phyloP scores from a whole-genome alignment of 1,140 invertebrate species.

The Temnothorax longispinosus region DNA sequence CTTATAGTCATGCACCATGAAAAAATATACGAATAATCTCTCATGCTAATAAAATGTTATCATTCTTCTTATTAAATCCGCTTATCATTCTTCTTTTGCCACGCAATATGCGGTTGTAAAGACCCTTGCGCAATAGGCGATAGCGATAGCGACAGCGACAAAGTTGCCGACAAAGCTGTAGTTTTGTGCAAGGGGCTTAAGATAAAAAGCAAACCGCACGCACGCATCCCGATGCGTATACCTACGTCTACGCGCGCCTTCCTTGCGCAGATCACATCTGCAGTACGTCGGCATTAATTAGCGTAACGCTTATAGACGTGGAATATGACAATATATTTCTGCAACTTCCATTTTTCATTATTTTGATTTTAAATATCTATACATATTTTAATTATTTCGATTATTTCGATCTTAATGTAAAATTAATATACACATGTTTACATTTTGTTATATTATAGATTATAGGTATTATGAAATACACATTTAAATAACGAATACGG shows the following conservation, averaged over 20 bases:
- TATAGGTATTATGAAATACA: not conserved
- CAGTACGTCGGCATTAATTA: slow-evolving; percentile 55
- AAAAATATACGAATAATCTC: not conserved
- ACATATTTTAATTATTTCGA: not conserved
- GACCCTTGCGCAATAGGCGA: too few species aligned
- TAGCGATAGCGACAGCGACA: too few species aligned
- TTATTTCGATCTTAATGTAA: not conserved
- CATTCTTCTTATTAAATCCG: not conserved
- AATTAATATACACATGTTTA: not conserved
- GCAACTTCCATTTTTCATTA: not conserved
- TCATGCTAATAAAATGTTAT: not conserved
- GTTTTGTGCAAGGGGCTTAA: not conserved
- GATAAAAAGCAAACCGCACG: slow-evolving; percentile 31
- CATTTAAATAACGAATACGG: not conserved
- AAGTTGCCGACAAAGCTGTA: too few species aligned
- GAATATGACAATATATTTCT: not conserved
- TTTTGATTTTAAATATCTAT: not conserved
- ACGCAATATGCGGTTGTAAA: not conserved
- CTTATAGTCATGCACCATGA: too few species aligned
- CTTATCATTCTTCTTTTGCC: not conserved
- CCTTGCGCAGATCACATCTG: slow-evolving; percentile 38
- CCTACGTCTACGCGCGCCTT: slow-evolving; percentile 12
- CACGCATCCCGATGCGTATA: not conserved
- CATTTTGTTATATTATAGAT: not conserved
- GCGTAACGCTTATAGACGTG: not conserved